A percentile compares a stretch with the other conserved stretches of the same genome.
Conservation (phyloP, 2,888 invertebrate genomes). For the Pheosia gnoma region DNA sequence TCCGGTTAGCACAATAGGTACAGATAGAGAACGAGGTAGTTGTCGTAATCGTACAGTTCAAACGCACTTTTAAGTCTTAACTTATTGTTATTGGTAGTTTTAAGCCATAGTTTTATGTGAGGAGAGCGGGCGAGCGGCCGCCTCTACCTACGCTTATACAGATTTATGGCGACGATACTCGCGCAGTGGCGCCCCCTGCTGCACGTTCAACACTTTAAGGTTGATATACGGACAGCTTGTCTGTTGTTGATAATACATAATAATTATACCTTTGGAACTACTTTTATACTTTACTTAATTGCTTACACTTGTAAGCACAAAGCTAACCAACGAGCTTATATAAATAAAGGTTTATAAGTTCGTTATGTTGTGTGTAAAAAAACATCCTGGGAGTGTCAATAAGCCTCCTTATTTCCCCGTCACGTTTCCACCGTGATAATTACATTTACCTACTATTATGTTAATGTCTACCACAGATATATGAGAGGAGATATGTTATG, state of each 20-base stretch:
- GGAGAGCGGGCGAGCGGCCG: constrained; percentile 44
- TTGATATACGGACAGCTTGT: constrained; percentile 30
- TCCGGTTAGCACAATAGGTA: constrained; percentile 1
- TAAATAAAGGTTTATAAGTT: too few relatives aligned
- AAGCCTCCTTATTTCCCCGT: too few relatives aligned
- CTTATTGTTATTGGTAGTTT: constrained; percentile 83
- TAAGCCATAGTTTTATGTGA: constrained; percentile 82
- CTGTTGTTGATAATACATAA: constrained; percentile 5
- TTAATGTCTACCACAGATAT: too few relatives aligned
- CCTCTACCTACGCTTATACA: constrained; percentile 69
- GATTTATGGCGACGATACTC: constrained; percentile 54
- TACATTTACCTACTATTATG: too few relatives aligned
- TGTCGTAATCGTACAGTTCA: constrained; percentile 44
- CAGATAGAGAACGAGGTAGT: background rate
- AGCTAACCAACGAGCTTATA: too few relatives aligned
- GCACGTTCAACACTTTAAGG: constrained; percentile 26
- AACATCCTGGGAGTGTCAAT: too few relatives aligned
- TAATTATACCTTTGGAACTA: background rate
- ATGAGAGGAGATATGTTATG: too few relatives aligned
- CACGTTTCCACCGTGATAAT: too few relatives aligned
- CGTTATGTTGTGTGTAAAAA: too few relatives aligned
- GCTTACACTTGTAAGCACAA: too few relatives aligned
- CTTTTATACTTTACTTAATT: too few relatives aligned
- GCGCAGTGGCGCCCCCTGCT: constrained; percentile 42
- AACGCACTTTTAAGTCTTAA: constrained; percentile 72